A percentile compares a stretch with the other conserved stretches of the same genome.
Conservation (phyloP, 2,888 invertebrate genomes). For the Mamestra brassicae region DNA sequence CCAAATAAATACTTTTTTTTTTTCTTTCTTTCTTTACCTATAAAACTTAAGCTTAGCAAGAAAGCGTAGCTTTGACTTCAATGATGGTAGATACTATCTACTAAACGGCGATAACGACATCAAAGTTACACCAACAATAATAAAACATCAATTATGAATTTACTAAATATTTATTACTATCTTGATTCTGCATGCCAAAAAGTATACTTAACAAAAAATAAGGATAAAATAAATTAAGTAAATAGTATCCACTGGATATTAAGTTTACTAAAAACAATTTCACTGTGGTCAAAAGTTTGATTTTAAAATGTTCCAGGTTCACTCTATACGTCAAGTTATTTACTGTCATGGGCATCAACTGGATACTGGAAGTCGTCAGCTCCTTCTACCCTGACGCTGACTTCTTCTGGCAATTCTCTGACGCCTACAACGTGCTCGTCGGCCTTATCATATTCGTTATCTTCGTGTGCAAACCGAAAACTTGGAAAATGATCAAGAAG, state of each 20-base stretch:
- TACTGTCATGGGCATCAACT: constrained; percentile 94
- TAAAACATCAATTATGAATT: neutral
- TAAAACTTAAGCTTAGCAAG: neutral
- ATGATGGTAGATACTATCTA: neutral
- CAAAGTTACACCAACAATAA: neutral
- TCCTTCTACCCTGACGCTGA: constrained; percentile 88
- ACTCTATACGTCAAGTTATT: constrained; percentile 93
- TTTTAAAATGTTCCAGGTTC: constrained; percentile 88
- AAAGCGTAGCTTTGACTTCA: neutral
- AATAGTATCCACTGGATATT: constrained; percentile 7
- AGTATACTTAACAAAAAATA: no score
- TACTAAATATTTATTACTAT: neutral
- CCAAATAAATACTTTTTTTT: no score
- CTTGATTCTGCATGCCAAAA: no score
- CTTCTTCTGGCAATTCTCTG: constrained; percentile 91
- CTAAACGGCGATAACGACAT: neutral
- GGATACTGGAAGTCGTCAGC: constrained; percentile 94
- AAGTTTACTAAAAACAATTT: constrained; percentile 38
- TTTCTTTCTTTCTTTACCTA: no score
- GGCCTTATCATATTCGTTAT: constrained; percentile 94
- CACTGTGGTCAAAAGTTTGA: constrained; percentile 52
- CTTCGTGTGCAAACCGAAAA: constrained; percentile 94
- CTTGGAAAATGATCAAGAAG: constrained; percentile 91
- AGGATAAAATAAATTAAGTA: neutral
- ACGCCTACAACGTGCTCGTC: constrained; percentile 93